Evolutionary conservation across 2,888 invertebrate genomes (phyloP).

Genomic region (Chorisops tibialis): DNA sequence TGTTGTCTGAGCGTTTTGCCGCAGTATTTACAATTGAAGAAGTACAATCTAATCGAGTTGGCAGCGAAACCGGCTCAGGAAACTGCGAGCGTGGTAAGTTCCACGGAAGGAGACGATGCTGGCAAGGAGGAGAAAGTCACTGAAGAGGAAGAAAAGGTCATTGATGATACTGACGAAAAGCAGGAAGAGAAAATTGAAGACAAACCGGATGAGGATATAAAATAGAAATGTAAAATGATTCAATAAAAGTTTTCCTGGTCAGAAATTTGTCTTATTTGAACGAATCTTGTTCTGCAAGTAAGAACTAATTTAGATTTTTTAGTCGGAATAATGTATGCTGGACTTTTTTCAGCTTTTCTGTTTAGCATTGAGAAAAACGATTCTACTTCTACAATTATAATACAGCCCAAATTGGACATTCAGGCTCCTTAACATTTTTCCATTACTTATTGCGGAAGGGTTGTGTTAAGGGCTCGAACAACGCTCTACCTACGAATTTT

Average conservation of each 20-base stretch:
- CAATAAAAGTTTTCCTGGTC: neutral
- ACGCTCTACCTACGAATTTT: too few species aligned
- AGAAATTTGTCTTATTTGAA: neutral
- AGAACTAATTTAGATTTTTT: too few species aligned
- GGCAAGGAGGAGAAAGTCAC: neutral
- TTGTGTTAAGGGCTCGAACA: too few species aligned
- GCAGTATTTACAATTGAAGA: slow-evolving; percentile 73
- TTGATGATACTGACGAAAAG: neutral
- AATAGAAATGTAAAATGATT: neutral
- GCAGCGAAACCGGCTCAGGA: neutral
- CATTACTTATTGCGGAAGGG: too few species aligned
- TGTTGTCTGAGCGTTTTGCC: slow-evolving; percentile 78
- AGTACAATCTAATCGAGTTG: slow-evolving; percentile 75
- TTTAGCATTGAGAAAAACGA: too few species aligned
- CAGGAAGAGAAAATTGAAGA: neutral
- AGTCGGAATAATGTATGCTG: too few species aligned
- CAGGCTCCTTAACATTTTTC: too few species aligned
- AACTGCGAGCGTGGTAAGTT: neutral
- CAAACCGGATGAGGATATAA: neutral
- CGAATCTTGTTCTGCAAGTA: too few species aligned
- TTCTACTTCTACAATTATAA: too few species aligned
- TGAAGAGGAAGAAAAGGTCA: neutral
- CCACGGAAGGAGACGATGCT: neutral
- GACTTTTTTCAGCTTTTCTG: too few species aligned
- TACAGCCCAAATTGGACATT: too few species aligned